These are phyloP conservation scores for Zaprionus ghesquierei DNA, from an alignment of 1,140 invertebrate species.

Conservation along the genomic window DNA sequence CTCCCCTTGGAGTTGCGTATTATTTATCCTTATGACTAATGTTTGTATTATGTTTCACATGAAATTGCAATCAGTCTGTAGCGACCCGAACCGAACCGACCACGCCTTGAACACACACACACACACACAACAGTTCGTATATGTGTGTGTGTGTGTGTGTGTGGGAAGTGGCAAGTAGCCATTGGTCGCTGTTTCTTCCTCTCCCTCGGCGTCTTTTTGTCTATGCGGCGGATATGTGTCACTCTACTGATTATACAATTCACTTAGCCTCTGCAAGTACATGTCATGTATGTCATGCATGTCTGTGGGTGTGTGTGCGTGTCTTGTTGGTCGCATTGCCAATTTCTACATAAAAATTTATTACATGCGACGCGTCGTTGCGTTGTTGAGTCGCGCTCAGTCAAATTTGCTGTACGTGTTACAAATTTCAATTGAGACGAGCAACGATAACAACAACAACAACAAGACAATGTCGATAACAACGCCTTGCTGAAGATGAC, in stretches of 20 bases:
- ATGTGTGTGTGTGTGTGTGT: neutral
- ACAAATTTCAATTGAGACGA: slow-evolving; percentile 50
- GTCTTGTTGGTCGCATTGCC: slow-evolving; percentile 46
- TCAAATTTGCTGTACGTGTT: slow-evolving; percentile 51
- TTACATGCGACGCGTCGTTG: slow-evolving; percentile 10
- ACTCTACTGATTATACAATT: slow-evolving; percentile 55
- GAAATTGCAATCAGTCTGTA: slow-evolving; percentile 29
- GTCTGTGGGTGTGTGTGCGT: neutral
- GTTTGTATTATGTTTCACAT: slow-evolving; percentile 42
- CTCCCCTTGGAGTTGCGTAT: neutral
- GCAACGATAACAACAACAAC: slow-evolving; percentile 11
- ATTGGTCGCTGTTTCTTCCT: neutral
- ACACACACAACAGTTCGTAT: neutral
- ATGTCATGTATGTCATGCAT: neutral
- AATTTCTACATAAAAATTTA: slow-evolving; percentile 55
- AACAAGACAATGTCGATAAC: neutral
- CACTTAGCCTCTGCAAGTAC: slow-evolving; percentile 30
- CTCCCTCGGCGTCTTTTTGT: neutral
- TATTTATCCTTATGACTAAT: slow-evolving; percentile 54
- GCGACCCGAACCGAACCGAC: neutral
- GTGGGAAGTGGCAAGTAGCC: neutral
- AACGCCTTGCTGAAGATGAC: slow-evolving; percentile 20
- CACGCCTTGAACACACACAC: slow-evolving; percentile 23
- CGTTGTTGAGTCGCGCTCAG: slow-evolving; percentile 8
- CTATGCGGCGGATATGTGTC: slow-evolving; percentile 54